A percentile compares a stretch with the other conserved stretches of the same genome.
These are phyloP conservation scores for Telmatherina bonti DNA, from an alignment of 2,797 vertebrate species.

Conservation along the genomic window DNA sequence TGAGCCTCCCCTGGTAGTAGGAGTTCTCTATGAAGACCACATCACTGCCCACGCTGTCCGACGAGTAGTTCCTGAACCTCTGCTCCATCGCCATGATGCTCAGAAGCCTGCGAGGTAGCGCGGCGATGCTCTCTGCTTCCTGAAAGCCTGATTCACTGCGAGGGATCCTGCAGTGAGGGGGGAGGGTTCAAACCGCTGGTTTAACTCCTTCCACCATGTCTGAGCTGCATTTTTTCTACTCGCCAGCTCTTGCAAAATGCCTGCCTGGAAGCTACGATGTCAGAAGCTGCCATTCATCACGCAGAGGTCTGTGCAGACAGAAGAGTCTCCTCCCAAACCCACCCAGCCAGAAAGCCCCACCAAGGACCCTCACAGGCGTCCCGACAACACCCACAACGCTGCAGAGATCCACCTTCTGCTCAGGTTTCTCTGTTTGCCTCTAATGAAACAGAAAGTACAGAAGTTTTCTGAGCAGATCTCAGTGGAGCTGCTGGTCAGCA, in stretches of 20 bases:
- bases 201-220: constrained; percentile 44
- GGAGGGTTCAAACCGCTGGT: constrained; percentile 69
- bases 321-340: constrained; percentile 34
- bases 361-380: not conserved
- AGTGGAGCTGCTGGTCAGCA: too few relatives aligned
- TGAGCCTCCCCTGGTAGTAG: constrained; percentile 76
- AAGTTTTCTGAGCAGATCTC: too few relatives aligned
- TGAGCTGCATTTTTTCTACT: constrained; percentile 22
- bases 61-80: constrained; percentile 71
- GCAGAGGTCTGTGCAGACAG: too few relatives aligned
- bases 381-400: not conserved
- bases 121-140: constrained; percentile 29
- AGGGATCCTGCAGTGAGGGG: constrained; percentile 51
- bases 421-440: too few relatives aligned
- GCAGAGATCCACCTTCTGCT: too few relatives aligned
- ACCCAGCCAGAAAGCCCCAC: constrained; percentile 14
- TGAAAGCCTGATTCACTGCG: constrained; percentile 33
- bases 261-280: constrained; percentile 67
- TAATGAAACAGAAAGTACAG: too few relatives aligned
- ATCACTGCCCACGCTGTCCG: constrained; percentile 79
- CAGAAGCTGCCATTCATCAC: constrained; percentile 59
- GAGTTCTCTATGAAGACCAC: constrained; percentile 77
- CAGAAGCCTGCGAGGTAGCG: constrained; percentile 20
- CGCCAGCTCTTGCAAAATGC: constrained; percentile 67
- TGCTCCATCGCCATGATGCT: constrained; percentile 53